Conservation (phyloP, 1,140 invertebrate species). For the Trichonephila clavipes region DNA sequence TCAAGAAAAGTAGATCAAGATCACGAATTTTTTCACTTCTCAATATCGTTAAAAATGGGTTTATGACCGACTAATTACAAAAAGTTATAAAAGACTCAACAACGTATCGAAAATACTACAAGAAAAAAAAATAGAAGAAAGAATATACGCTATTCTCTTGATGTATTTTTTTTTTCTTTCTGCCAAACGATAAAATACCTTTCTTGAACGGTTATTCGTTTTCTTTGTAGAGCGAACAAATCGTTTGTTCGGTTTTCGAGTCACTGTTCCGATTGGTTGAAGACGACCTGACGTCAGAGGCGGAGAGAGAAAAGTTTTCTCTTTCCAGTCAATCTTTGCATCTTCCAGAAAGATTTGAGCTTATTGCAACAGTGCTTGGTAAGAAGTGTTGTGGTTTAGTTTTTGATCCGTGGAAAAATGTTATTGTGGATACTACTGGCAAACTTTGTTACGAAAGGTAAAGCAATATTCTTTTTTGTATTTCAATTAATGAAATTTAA, state of each 20-base stretch:
- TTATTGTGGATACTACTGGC: constrained; percentile 57
- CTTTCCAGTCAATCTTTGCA: constrained; percentile 30
- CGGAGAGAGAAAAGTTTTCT: constrained; percentile 60
- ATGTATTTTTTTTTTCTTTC: constrained; percentile 1
- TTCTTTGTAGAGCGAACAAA: constrained; percentile 34
- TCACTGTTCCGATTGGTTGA: constrained; percentile 31
- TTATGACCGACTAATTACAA: constrained; percentile 4
- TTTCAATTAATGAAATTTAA: no score
- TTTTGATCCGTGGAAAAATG: constrained; percentile 64
- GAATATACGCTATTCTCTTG: background rate
- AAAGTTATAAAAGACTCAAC: constrained; percentile 3
- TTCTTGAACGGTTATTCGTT: constrained; percentile 26
- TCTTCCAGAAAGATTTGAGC: constrained; percentile 48
- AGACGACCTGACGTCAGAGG: constrained; percentile 40
- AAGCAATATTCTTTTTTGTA: background rate
- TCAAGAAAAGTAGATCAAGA: constrained; percentile 46
- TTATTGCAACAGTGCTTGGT: constrained; percentile 47
- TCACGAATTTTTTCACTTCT: background rate
- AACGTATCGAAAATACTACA: background rate
- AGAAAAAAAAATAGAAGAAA: background rate
- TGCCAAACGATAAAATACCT: constrained; percentile 24
- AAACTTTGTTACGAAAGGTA: constrained; percentile 46
- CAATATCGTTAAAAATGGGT: constrained; percentile 14
- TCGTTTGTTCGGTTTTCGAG: constrained; percentile 21
- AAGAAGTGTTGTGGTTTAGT: constrained; percentile 14